Conservation (phyloP, 1,140 invertebrate species). For the Drosophila nasuta region DNA sequence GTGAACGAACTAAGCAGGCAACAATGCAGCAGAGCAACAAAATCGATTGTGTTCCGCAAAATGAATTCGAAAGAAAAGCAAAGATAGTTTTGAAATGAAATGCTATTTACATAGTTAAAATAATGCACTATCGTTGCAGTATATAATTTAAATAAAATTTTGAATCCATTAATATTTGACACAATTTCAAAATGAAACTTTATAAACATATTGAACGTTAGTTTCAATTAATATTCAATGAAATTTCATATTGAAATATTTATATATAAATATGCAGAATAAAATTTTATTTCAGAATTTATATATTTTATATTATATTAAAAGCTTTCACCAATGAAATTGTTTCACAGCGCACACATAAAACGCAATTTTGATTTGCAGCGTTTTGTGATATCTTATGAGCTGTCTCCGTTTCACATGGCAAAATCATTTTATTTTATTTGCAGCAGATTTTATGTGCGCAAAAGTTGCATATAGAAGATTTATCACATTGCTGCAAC, state of each 20-base stretch:
- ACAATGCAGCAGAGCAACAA: slow-evolving; percentile 15
- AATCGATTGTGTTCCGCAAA: slow-evolving; percentile 13
- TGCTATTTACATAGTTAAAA: too few relatives aligned
- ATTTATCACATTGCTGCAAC: slow-evolving; percentile 70
- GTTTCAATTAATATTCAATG: too few relatives aligned
- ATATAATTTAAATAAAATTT: too few relatives aligned
- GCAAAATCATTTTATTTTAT: slow-evolving; percentile 15
- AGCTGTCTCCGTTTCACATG: slow-evolving; percentile 10
- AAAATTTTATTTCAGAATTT: too few relatives aligned
- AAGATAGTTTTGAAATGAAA: too few relatives aligned
- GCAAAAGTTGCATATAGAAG: slow-evolving; percentile 48
- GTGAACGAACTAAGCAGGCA: slow-evolving; percentile 30
- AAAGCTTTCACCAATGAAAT: neutral
- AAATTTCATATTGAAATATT: too few relatives aligned
- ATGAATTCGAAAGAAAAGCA: slow-evolving; percentile 4
- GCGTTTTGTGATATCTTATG: neutral
- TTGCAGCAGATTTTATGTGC: neutral
- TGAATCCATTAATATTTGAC: too few relatives aligned
- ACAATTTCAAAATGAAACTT: too few relatives aligned
- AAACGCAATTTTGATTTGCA: neutral
- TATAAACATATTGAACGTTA: too few relatives aligned
- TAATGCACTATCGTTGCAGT: too few relatives aligned
- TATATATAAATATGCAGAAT: too few relatives aligned
- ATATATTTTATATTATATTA: too few relatives aligned
- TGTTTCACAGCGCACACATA: neutral